These are phyloP conservation scores for Hypselothyrea guttata DNA, from an alignment of 2,888 invertebrate species.

Conservation along the genomic window DNA sequence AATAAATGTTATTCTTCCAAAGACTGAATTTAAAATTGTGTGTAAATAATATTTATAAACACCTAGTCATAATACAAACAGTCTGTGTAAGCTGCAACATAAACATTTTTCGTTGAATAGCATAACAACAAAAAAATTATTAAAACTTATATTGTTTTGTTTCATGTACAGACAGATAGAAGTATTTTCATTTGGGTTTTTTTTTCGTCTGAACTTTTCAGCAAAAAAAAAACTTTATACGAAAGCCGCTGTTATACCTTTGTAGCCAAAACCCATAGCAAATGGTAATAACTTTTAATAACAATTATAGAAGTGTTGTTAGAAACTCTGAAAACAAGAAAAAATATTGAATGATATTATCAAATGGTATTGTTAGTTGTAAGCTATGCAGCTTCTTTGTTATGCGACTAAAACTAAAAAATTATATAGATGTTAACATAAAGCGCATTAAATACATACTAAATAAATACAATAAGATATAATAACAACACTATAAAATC, in stretches of 20 bases:
- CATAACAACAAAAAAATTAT: no score
- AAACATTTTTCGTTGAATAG: no score
- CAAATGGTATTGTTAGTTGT: constrained; percentile 41
- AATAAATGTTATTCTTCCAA: constrained; percentile 81
- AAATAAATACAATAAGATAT: constrained; percentile 9
- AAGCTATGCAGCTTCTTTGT: constrained; percentile 60
- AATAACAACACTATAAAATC: constrained; percentile 17
- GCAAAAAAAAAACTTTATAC: neutral
- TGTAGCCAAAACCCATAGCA: constrained; percentile 37
- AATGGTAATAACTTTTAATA: neutral
- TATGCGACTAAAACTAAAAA: constrained; percentile 74
- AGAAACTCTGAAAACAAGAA: constrained; percentile 20
- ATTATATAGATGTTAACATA: constrained; percentile 62
- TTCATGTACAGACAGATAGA: neutral
- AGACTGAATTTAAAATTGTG: constrained; percentile 79
- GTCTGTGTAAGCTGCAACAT: constrained; percentile 36
- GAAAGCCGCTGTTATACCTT: constrained; percentile 13
- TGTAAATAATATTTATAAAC: constrained; percentile 65
- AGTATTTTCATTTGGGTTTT: no score
- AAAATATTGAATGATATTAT: neutral
- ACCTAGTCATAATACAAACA: constrained; percentile 28
- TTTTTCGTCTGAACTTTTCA: constrained; percentile 7
- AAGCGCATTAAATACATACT: constrained; percentile 33
- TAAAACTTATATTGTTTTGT: neutral
- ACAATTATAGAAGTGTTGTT: constrained; percentile 29